Evolutionary conservation across 1,140 invertebrate species (phyloP).

Genomic region (Caenorhabditis tropicalis): DNA sequence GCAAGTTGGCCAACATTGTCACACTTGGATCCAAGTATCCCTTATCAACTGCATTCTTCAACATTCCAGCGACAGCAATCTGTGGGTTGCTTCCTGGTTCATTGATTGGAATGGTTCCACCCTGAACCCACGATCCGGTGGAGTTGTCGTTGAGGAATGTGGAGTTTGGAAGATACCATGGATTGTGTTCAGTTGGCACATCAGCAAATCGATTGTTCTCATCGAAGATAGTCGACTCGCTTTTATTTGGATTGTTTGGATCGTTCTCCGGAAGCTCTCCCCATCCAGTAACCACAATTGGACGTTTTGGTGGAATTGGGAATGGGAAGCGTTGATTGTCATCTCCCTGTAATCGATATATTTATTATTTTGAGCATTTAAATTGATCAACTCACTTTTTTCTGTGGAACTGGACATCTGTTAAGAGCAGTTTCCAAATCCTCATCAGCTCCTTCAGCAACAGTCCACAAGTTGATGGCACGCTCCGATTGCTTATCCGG

Average conservation of each 20-base stretch:
- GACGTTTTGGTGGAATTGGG: constrained; percentile 44
- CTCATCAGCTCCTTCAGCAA: constrained; percentile 47
- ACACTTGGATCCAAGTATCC: constrained; percentile 50
- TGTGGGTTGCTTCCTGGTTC: constrained; percentile 24
- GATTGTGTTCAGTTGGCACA: constrained; percentile 27
- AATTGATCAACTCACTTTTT: neutral
- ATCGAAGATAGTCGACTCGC: neutral
- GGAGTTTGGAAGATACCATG: constrained; percentile 36
- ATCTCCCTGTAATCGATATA: constrained; percentile 7
- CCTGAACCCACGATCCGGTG: constrained; percentile 2
- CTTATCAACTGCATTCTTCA: constrained; percentile 32
- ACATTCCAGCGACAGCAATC: neutral
- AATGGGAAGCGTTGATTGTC: constrained; percentile 48
- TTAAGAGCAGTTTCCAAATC: constrained; percentile 49
- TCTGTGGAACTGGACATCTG: constrained; percentile 53
- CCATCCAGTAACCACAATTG: constrained; percentile 54
- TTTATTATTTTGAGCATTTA: neutral
- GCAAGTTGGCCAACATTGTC: constrained; percentile 33
- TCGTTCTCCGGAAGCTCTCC: constrained; percentile 57
- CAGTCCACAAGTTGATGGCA: constrained; percentile 44
- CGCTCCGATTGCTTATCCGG: constrained; percentile 45
- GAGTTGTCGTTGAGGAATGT: neutral
- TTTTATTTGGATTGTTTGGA: constrained; percentile 52
- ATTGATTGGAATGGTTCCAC: neutral
- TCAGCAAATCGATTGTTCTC: constrained; percentile 37